phyloP scores from a whole-genome alignment of 2,888 invertebrate genomes.

The Phengaris arion region DNA sequence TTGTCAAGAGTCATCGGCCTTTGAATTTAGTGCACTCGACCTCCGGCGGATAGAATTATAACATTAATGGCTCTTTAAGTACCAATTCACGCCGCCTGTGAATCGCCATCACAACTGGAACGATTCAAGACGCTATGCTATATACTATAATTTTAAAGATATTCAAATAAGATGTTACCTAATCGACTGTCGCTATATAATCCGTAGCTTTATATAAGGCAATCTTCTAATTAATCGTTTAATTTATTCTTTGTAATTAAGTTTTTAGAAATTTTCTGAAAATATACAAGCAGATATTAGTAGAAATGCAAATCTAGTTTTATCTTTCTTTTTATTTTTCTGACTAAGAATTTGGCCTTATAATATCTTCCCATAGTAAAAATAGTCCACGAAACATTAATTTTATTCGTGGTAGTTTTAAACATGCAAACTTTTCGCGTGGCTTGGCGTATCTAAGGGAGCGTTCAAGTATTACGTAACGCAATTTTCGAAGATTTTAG shows the following conservation, averaged over 20 bases:
- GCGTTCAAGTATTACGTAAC: no score
- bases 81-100: conserved; percentile 26
- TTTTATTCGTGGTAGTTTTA: background rate
- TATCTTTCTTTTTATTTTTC: background rate
- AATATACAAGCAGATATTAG: no score
- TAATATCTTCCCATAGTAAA: background rate
- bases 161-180: background rate
- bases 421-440: conserved; percentile 4
- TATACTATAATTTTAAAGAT: background rate
- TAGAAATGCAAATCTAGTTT: background rate
- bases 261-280: no score
- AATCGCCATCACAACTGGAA: conserved; percentile 17
- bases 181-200: background rate
- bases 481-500: no score
- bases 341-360: background rate
- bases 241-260: no score
- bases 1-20: conserved; percentile 27
- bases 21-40: conserved; percentile 26
- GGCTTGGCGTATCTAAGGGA: background rate
- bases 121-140: background rate
- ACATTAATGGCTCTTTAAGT: conserved; percentile 27
- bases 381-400: conserved; percentile 1
- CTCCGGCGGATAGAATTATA: conserved; percentile 24
- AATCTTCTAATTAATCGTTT: no score
- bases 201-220: background rate